Conservation (phyloP, 2,113 vertebrate species). For the Cnemophilus loriae region DNA sequence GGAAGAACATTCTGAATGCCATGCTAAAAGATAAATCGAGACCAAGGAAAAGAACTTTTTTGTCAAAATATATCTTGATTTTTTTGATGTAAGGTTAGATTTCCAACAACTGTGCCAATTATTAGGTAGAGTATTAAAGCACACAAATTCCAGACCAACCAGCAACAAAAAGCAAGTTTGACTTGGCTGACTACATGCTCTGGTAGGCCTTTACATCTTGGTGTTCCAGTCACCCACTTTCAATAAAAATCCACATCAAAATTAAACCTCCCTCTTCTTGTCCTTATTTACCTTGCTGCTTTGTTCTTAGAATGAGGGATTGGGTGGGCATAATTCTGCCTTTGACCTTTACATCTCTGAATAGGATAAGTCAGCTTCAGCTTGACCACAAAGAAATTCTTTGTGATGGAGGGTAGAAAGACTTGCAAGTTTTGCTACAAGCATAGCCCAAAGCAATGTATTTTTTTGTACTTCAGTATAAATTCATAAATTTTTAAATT, state of each 20-base stretch:
- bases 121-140: background rate
- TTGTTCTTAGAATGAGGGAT: background rate
- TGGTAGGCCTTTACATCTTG: background rate
- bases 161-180: background rate
- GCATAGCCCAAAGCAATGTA: background rate
- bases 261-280: background rate
- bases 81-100: background rate
- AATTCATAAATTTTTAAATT: background rate
- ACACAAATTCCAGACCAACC: background rate
- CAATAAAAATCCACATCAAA: background rate
- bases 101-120: background rate
- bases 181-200: background rate
- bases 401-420: background rate
- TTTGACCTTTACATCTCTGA: background rate
- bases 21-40: accelerated
- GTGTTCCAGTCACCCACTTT: background rate
- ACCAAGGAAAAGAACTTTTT: background rate
- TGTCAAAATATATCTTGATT: background rate
- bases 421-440: background rate
- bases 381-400: background rate
- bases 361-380: background rate
- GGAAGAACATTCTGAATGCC: background rate
- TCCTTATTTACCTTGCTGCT: background rate
- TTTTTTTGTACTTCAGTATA: background rate
- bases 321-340: background rate